A percentile compares a stretch with the other conserved stretches of the same genome.
Conservation (phyloP, 2,888 invertebrate species). For the Vannuccia rotundouncinata region DNA sequence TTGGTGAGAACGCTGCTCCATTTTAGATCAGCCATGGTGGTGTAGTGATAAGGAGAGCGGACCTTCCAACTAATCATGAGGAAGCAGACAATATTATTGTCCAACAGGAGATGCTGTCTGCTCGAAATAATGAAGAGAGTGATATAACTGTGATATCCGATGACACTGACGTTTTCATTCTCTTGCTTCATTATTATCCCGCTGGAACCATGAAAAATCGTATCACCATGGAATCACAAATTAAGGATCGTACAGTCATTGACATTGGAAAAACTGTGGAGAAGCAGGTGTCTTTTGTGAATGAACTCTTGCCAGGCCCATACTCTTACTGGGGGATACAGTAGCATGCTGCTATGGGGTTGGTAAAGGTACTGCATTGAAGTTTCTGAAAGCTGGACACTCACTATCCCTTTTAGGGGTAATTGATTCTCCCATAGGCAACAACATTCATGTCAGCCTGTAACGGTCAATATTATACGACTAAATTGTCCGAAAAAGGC, state of each 20-base stretch:
- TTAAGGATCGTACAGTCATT: background rate
- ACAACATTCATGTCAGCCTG: background rate
- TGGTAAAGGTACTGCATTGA: slow-evolving; percentile 14
- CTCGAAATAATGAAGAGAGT: background rate
- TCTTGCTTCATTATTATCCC: slow-evolving; percentile 29
- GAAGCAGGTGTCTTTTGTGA: background rate
- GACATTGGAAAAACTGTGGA: slow-evolving; percentile 16
- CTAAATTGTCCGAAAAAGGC: background rate
- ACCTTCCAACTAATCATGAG: slow-evolving; percentile 27
- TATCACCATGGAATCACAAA: background rate
- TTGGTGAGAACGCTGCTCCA: slow-evolving; percentile 3
- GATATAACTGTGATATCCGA: slow-evolving; percentile 29
- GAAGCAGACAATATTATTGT: slow-evolving; percentile 29
- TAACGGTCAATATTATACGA: background rate
- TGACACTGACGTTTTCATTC: slow-evolving; percentile 30
- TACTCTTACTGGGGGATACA: slow-evolving; percentile 15
- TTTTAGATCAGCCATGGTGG: slow-evolving; percentile 21
- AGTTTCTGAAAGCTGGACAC: slow-evolving; percentile 1
- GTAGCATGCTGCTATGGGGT: slow-evolving; percentile 12
- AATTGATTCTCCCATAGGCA: slow-evolving; percentile 8
- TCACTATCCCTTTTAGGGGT: background rate
- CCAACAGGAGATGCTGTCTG: slow-evolving; percentile 22
- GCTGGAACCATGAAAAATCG: background rate
- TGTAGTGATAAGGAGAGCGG: slow-evolving; percentile 5
- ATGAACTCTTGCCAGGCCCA: slow-evolving; percentile 4